These are phyloP conservation scores for Dorcus parallelipipedus DNA, from an alignment of 2,888 invertebrate species.

Conservation along the genomic window DNA sequence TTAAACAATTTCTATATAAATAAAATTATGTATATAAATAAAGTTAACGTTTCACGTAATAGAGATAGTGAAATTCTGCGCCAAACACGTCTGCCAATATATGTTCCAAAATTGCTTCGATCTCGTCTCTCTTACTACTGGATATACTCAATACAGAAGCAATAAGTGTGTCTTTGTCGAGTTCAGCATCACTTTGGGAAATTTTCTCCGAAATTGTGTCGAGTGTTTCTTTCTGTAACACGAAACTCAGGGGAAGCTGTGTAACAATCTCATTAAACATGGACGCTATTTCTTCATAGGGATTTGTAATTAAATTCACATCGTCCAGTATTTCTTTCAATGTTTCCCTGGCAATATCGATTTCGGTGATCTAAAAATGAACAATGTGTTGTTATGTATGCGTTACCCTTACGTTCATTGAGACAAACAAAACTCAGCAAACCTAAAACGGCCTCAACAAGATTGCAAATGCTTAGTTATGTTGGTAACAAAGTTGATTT, in stretches of 20 bases:
- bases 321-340: slow-evolving; percentile 36
- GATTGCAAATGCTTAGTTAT: no score
- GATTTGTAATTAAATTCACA: slow-evolving; percentile 21
- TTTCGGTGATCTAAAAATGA: slow-evolving; percentile 26
- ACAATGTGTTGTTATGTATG: no score
- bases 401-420: no score
- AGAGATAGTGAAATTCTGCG: slow-evolving; percentile 39
- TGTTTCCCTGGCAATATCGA: slow-evolving; percentile 29
- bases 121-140: slow-evolving; percentile 24
- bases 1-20: neutral
- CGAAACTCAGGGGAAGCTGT: slow-evolving; percentile 23
- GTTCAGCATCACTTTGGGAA: slow-evolving; percentile 11
- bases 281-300: slow-evolving; percentile 30
- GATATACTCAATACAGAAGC: slow-evolving; percentile 13
- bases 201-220: slow-evolving; percentile 23
- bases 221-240: slow-evolving; percentile 22
- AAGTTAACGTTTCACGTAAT: slow-evolving; percentile 29
- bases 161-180: slow-evolving; percentile 27
- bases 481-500: no score
- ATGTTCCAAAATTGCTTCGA: slow-evolving; percentile 31
- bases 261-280: slow-evolving; percentile 34
- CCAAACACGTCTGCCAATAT: slow-evolving; percentile 39
- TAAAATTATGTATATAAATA: neutral
- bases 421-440: no score
- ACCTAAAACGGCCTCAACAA: no score